Conservation (phyloP, 2,113 vertebrate species). For the Acrocephalus arundinaceus region DNA sequence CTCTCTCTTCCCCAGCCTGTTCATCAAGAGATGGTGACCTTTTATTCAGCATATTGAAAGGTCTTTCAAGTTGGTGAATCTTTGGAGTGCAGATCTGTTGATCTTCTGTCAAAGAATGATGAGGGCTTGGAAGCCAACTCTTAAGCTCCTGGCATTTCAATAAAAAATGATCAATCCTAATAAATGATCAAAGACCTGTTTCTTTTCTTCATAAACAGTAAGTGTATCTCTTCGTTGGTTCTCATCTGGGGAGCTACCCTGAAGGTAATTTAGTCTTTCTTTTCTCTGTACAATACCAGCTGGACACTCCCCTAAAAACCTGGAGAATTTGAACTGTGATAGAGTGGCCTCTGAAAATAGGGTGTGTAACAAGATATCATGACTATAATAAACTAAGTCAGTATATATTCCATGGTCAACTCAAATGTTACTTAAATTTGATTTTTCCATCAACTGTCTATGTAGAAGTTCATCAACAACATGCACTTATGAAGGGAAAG, state of each 20-base stretch:
- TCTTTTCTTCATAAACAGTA: slow-evolving; percentile 55
- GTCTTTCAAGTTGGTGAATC: slow-evolving; percentile 52
- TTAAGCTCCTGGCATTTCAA: slow-evolving; percentile 38
- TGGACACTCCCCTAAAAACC: not conserved
- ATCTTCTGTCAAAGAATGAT: slow-evolving; percentile 20
- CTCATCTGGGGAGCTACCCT: not conserved
- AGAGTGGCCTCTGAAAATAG: not conserved
- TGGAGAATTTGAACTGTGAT: not conserved
- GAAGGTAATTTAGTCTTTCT: not conserved
- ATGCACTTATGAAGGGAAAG: not conserved
- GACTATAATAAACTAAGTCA: not conserved
- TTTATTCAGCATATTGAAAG: not conserved
- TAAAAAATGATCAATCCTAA: slow-evolving; percentile 30
- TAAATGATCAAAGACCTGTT: slow-evolving; percentile 48
- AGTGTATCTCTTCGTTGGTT: not conserved
- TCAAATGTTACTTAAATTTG: not conserved
- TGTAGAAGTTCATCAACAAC: not conserved
- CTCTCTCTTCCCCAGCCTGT: not conserved
- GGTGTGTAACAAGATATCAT: not conserved
- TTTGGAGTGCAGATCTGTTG: not conserved
- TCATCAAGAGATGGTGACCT: not conserved
- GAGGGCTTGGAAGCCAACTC: slow-evolving; percentile 32
- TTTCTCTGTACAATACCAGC: not conserved
- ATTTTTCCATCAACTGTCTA: not conserved
- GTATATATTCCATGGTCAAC: not conserved